Base-by-base conservation (phyloP, 2,113 vertebrate species). In the Tricholaema leucomelas region DNA sequence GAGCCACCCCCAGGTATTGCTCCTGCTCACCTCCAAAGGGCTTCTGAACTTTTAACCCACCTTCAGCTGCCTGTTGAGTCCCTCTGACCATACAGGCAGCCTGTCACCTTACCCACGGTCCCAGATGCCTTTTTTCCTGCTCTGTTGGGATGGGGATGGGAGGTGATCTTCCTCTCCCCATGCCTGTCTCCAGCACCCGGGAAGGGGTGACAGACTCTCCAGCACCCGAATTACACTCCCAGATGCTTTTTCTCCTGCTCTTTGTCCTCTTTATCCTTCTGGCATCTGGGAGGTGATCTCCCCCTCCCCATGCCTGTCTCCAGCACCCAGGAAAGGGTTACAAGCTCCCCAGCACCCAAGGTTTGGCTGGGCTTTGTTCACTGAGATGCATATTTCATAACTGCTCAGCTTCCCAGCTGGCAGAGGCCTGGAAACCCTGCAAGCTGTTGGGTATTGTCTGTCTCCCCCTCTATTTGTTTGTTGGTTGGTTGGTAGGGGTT, bases 331-430 rank as follows among this genome's bases (percentile, higher is more conserved):
- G 92, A 93, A 95, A 95, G 93, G 94, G 88, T 93, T 87, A 93
- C 92, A 92, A 91, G 61, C 65, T 90, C 28, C 59, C 73, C 87
- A 31, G 46, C 25, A 4, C 90, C 12, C 55, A 88, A 28, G 16
- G 4, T 81, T 82, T 85, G 52, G 13, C 61, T 93, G 82, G 27
- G 87, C 96, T 96, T 97, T 96, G 95, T 94, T 96, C 84, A 4
- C 56, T 30, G 19, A n/a, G 8, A 93, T 94, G 96, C 95, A 80
- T 95, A 88, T 96, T 96, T 96, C 94, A 88, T 92, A 90, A 17
- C 52, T 5, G 80, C 95, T 79, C 18, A 83, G 96, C 93, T 89
- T 88, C 97, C 95, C 96, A 96, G 94, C 96, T 95, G 97, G 93
- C 94, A 94, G 86, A 87, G 73, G 56, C 95, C 95, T 92, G 84